These are phyloP conservation scores for Ctenopoma kingsleyae DNA, from an alignment of 2,797 vertebrate genomes.

Conservation along the genomic window DNA sequence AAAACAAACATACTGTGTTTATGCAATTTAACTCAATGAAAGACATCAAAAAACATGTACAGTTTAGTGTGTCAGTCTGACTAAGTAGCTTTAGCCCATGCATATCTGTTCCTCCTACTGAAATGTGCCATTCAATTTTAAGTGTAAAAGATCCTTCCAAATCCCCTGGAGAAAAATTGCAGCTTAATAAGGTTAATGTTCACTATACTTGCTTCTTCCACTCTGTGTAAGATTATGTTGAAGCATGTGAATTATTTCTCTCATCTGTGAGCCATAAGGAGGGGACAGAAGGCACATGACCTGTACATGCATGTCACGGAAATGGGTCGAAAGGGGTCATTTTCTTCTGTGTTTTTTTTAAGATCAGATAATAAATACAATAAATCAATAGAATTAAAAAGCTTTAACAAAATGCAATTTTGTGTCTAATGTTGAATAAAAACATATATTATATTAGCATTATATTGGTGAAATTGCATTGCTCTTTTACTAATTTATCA, in stretches of 20 bases:
- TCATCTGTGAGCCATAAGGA: conserved; percentile 34
- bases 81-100: conserved; percentile 64
- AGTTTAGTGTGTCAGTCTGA: conserved; percentile 51
- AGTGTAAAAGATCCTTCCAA: conserved; percentile 66
- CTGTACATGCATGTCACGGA: conserved; percentile 11
- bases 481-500: background rate
- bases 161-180: conserved; percentile 71
- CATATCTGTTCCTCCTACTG: conserved; percentile 66
- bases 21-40: conserved; percentile 42
- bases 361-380: background rate
- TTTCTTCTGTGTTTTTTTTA: background rate
- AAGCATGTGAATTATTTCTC: conserved; percentile 47
- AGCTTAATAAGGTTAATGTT: conserved; percentile 71
- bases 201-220: conserved; percentile 47
- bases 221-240: conserved; percentile 54
- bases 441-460: background rate
- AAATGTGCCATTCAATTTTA: conserved; percentile 62
- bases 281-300: conserved; percentile 35
- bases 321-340: background rate
- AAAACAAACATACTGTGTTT: conserved; percentile 12
- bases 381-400: background rate
- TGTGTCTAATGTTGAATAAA: background rate
- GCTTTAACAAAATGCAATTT: background rate
- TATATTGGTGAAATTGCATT: background rate
- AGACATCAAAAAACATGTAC: conserved; percentile 37